Conservation (phyloP, 2,113 vertebrate species). For the Pipa parva region DNA sequence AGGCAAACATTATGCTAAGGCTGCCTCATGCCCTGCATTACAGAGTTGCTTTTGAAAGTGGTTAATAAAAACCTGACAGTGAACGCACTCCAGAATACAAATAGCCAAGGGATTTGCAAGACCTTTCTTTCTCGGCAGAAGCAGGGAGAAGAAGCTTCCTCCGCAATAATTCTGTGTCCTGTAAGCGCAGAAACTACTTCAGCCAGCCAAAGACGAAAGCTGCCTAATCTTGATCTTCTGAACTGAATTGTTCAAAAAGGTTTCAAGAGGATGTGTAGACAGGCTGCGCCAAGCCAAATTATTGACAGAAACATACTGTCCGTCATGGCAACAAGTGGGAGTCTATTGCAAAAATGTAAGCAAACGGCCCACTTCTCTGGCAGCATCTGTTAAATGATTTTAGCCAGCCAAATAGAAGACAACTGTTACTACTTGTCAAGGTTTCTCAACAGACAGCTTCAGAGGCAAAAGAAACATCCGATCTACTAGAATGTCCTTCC, state of each 20-base stretch:
- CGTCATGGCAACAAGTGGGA: conserved; percentile 71
- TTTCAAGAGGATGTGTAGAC: conserved; percentile 59
- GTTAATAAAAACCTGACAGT: conserved; percentile 52
- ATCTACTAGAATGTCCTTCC: conserved; percentile 45
- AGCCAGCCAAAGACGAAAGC: conserved; percentile 58
- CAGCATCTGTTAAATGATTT: conserved; percentile 58
- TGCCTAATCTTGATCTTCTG: conserved; percentile 60
- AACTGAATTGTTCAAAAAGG: conserved; percentile 60
- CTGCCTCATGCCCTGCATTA: conserved; percentile 11
- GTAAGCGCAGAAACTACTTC: conserved; percentile 53
- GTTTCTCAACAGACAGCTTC: conserved; percentile 44
- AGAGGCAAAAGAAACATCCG: conserved; percentile 46
- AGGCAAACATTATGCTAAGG: conserved; percentile 37
- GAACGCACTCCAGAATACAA: conserved; percentile 25
- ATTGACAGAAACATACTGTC: conserved; percentile 68
- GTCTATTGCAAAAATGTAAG: conserved; percentile 66
- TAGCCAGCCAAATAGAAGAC: conserved; percentile 54
- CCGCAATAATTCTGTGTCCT: conserved; percentile 46
- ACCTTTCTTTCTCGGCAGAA: conserved; percentile 29
- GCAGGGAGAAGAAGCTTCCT: conserved; percentile 49
- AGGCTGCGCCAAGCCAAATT: conserved; percentile 63
- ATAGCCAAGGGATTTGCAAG: conserved; percentile 41
- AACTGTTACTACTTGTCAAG: conserved; percentile 45
- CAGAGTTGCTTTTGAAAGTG: conserved; percentile 37
- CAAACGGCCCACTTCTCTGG: conserved; percentile 58